Percentiles rank a stretch among this genome's conserved stretches.
phyloP scores from a whole-genome alignment of 2,888 invertebrate genomes.

The Seira musarum region DNA sequence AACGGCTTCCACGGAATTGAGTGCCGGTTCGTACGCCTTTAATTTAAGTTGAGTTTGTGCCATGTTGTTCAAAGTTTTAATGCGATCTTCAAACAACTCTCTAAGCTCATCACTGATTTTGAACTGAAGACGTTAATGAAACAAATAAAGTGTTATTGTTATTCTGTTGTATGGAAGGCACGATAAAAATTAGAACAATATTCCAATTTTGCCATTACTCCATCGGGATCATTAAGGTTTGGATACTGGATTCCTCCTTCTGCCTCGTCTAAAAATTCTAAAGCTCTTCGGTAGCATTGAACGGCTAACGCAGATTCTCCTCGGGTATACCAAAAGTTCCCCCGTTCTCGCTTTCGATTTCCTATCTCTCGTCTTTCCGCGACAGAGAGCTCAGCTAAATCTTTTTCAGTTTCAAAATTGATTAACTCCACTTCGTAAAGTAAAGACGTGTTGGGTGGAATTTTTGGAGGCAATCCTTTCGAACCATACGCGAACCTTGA shows the following conservation, averaged over 20 bases:
- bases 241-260: conserved; percentile 77
- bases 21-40: conserved; percentile 87
- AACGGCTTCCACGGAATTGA: conserved; percentile 87
- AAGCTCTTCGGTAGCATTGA: conserved; percentile 87
- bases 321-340: conserved; percentile 79
- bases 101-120: conserved; percentile 73
- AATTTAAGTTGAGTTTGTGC: conserved; percentile 94
- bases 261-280: conserved; percentile 85
- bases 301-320: conserved; percentile 87
- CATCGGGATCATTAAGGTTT: conserved; percentile 43
- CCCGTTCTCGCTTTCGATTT: conserved; percentile 84
- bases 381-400: conserved; percentile 79
- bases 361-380: conserved; percentile 83
- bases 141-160: no score
- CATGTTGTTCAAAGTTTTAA: conserved; percentile 92
- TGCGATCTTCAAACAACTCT: conserved; percentile 82
- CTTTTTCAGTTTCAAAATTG: conserved; percentile 77
- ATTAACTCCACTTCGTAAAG: conserved; percentile 83
- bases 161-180: no score
- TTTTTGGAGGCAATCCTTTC: conserved; percentile 79
- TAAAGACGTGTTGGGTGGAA: conserved; percentile 80
- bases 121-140: conserved; percentile 14
- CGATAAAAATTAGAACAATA: no score
- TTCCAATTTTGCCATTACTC: no score
- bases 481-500: conserved; percentile 89